Evolutionary conservation across 2,797 vertebrate genomes (phyloP).

Genomic region (Yasuhikotakia modesta): DNA sequence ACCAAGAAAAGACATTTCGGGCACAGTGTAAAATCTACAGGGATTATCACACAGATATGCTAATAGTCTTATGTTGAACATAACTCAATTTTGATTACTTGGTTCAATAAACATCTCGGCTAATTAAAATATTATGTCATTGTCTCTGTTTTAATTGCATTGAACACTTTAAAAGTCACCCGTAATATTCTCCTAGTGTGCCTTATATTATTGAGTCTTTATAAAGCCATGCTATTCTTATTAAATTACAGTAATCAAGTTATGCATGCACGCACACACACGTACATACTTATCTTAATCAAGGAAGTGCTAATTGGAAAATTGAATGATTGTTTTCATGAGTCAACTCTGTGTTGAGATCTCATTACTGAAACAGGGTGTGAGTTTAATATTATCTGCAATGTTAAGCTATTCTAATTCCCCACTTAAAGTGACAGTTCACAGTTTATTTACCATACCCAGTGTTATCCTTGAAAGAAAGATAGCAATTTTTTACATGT

Average conservation of each 20-base stretch:
- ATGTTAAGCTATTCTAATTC: slow-evolving; percentile 30
- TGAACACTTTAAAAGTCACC: slow-evolving; percentile 26
- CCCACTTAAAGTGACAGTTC: neutral
- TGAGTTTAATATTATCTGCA: slow-evolving; percentile 42
- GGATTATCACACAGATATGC: neutral
- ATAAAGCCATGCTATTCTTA: slow-evolving; percentile 55
- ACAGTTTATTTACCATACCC: no score
- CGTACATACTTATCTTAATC: slow-evolving; percentile 54
- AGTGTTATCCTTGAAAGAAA: no score
- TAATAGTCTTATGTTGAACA: slow-evolving; percentile 21
- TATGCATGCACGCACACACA: slow-evolving; percentile 23
- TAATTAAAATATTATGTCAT: slow-evolving; percentile 23
- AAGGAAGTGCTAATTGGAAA: slow-evolving; percentile 61
- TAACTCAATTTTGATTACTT: slow-evolving; percentile 33
- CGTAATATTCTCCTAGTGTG: slow-evolving; percentile 39
- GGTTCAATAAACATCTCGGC: slow-evolving; percentile 24
- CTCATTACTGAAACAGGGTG: slow-evolving; percentile 58
- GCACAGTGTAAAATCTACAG: neutral
- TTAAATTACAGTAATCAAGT: slow-evolving; percentile 63
- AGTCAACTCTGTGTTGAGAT: slow-evolving; percentile 61
- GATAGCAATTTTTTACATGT: no score
- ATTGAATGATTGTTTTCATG: slow-evolving; percentile 62
- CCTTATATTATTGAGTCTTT: slow-evolving; percentile 44
- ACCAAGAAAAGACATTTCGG: neutral
- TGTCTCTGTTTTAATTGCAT: slow-evolving; percentile 28